Percentiles rank a stretch among this genome's conserved stretches.
These are phyloP conservation scores for Drosophila rufa DNA, from an alignment of 1,140 invertebrate species.

Conservation along the genomic window DNA sequence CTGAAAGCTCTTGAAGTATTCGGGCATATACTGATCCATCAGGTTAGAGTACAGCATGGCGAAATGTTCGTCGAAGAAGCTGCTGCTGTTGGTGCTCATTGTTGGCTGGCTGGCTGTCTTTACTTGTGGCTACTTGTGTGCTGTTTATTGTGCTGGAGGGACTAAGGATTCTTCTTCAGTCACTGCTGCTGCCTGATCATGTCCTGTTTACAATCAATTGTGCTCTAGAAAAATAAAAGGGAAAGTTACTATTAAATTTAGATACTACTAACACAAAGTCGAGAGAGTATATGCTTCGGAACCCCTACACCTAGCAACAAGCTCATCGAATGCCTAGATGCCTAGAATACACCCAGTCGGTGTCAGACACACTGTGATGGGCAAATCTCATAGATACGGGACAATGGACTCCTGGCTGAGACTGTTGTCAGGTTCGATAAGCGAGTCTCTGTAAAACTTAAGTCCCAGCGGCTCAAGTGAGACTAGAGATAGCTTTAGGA, in stretches of 20 bases:
- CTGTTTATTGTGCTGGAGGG: conserved; percentile 4
- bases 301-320: conserved; percentile 61
- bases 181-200: conserved; percentile 43
- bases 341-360: conserved; percentile 2
- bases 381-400: conserved; percentile 55
- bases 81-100: conserved; percentile 66
- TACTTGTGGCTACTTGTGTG: conserved; percentile 1
- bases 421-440: conserved; percentile 61
- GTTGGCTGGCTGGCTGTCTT: conserved; percentile 15
- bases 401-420: conserved; percentile 35
- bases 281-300: conserved; percentile 6
- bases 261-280: neutral
- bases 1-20: conserved; percentile 85
- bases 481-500: conserved; percentile 57
- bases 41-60: conserved; percentile 70
- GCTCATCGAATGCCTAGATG: conserved; percentile 41
- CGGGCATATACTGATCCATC: conserved; percentile 78
- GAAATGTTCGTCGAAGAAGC: conserved; percentile 79
- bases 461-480: conserved; percentile 52
- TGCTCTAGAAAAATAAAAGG: conserved; percentile 12
- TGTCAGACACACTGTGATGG: conserved; percentile 47
- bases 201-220: conserved; percentile 24
- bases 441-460: conserved; percentile 56
- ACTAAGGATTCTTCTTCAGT: conserved; percentile 13
- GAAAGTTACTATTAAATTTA: conserved; percentile 22